Conservation (phyloP, 2,113 vertebrate genomes). For the Hymenochirus boettgeri region DNA sequence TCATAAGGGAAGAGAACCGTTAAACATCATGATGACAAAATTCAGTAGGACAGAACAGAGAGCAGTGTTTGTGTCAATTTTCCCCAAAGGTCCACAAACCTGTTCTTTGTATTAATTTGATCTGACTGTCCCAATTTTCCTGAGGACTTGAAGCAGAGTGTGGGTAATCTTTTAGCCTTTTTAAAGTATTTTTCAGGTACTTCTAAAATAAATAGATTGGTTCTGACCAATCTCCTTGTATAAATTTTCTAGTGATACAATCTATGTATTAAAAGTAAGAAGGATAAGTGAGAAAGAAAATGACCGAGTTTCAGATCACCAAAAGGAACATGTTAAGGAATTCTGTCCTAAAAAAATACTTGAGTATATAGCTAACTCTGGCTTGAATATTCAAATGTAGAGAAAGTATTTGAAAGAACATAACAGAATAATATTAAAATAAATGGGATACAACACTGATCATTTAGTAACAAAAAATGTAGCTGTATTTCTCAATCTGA, state of each 20-base stretch:
- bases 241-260: conserved; percentile 44
- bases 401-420: no score
- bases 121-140: conserved; percentile 21
- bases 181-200: conserved; percentile 27
- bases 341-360: conserved; percentile 21
- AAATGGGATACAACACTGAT: no score
- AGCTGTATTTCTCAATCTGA: no score
- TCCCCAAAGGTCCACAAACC: background rate
- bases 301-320: conserved; percentile 45
- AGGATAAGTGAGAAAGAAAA: conserved; percentile 2
- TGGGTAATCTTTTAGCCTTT: conserved; percentile 22
- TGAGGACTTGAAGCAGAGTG: conserved; percentile 54
- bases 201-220: conserved; percentile 10
- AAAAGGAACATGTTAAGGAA: conserved; percentile 18
- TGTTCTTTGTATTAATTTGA: background rate
- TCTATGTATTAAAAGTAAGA: conserved; percentile 42
- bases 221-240: conserved; percentile 14
- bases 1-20: conserved; percentile 14
- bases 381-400: no score
- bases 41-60: conserved; percentile 1
- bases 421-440: no score
- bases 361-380: no score
- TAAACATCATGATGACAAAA: conserved; percentile 6
- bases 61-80: background rate
- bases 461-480: no score